Evolutionary conservation across 2,888 invertebrate species (phyloP).

Genomic region (Strigamia maritima): DNA sequence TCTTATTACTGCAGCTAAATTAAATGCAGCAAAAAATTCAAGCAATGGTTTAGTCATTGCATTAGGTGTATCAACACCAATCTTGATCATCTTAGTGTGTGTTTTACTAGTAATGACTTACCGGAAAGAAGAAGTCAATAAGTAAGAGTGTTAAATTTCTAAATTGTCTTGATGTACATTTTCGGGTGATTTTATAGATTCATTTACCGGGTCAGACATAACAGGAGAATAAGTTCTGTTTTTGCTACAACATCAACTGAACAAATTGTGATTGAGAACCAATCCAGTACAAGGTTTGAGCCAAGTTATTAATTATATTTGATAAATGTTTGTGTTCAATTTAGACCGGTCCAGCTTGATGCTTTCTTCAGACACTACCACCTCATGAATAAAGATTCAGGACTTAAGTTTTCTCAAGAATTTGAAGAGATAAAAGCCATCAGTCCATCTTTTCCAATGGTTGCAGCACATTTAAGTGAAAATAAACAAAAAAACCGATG

Average conservation of each 20-base stretch:
- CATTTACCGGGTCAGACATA: neutral
- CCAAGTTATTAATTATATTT: too few relatives aligned
- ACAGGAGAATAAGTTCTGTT: neutral
- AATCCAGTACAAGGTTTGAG: neutral
- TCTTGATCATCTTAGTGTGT: neutral
- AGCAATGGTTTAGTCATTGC: neutral
- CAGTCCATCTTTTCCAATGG: slow-evolving; percentile 38
- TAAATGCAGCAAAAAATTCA: neutral
- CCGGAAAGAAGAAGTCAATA: neutral
- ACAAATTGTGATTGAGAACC: neutral
- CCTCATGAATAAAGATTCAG: neutral
- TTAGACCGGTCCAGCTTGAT: neutral
- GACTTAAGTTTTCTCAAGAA: slow-evolving; percentile 26
- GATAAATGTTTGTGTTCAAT: neutral
- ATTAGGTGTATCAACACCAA: neutral
- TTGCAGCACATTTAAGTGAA: slow-evolving; percentile 57
- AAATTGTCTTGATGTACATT: neutral
- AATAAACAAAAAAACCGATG: slow-evolving; percentile 70
- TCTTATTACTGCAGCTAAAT: neutral
- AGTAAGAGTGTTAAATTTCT: too few relatives aligned
- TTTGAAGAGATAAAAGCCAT: slow-evolving; percentile 36
- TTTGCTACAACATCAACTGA: neutral
- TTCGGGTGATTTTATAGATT: neutral
- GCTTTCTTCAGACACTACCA: neutral
- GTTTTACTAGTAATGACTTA: neutral